Conservation (phyloP, 92 coral and sea anemone genomes). For the Paragorgia papillata region DNA sequence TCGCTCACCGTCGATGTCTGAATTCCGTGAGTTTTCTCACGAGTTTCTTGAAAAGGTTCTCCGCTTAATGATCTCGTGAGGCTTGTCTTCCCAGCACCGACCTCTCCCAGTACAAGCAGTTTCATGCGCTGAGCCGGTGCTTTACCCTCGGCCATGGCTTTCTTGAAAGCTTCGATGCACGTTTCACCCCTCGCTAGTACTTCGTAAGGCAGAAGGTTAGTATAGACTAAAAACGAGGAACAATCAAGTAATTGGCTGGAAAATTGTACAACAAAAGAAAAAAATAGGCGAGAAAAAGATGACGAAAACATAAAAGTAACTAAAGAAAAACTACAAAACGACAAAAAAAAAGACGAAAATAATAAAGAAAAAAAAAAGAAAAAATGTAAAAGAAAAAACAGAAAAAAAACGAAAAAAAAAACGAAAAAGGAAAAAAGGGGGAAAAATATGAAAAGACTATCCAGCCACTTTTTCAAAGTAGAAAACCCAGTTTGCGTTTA, state of each 20-base stretch:
- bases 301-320: no score
- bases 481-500: no score
- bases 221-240: neutral
- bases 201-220: slow-evolving; percentile 64
- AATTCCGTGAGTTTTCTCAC: slow-evolving; percentile 68
- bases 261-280: neutral
- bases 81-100: slow-evolving; percentile 75
- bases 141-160: slow-evolving; percentile 61
- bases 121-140: slow-evolving; percentile 62
- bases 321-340: no score
- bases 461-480: no score
- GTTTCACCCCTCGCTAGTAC: slow-evolving; percentile 69
- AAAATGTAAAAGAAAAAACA: no score
- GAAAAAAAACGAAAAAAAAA: no score
- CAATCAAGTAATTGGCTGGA: neutral
- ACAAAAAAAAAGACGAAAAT: no score
- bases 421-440: no score
- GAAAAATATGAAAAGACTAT: no score
- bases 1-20: slow-evolving; percentile 57
- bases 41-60: slow-evolving; percentile 47
- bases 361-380: no score
- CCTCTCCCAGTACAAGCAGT: slow-evolving; percentile 66
- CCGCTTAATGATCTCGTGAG: slow-evolving; percentile 68
- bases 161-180: slow-evolving; percentile 58
- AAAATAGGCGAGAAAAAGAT: neutral